Evolutionary conservation across 2,888 invertebrate species (phyloP).

Genomic region (Carterocephalus palaemon): DNA sequence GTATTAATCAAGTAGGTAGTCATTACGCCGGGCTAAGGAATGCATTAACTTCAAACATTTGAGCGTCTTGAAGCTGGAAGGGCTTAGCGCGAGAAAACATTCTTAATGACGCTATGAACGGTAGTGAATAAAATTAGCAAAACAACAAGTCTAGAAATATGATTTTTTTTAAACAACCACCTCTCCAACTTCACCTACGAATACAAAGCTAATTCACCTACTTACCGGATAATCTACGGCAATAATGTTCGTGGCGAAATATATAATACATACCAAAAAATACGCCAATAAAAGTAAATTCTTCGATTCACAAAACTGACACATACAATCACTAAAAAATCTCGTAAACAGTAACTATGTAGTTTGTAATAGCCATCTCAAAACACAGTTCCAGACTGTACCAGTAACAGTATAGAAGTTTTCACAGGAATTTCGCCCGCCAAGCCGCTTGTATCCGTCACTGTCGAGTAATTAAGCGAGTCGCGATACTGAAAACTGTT

Average conservation of each 20-base stretch:
- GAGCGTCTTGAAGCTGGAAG: too few relatives aligned
- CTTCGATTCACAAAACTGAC: background rate
- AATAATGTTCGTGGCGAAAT: conserved; percentile 12
- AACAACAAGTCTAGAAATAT: too few relatives aligned
- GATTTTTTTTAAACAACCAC: too few relatives aligned
- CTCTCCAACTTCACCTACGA: conserved; percentile 5
- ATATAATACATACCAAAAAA: conserved; percentile 9
- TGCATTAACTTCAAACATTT: too few relatives aligned
- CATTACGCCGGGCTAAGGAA: too few relatives aligned
- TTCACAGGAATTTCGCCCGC: conserved; percentile 68
- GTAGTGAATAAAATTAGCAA: too few relatives aligned
- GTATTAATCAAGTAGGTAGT: too few relatives aligned
- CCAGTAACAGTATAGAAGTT: conserved; percentile 50
- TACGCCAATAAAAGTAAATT: conserved; percentile 14
- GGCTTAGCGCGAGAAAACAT: too few relatives aligned
- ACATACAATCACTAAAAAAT: conserved; percentile 1
- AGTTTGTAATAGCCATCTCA: background rate
- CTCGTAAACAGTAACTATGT: conserved; percentile 1
- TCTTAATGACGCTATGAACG: too few relatives aligned
- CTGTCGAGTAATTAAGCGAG: conserved; percentile 60
- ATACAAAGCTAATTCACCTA: conserved; percentile 25
- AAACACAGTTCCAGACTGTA: conserved; percentile 36
- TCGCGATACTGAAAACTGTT: conserved; percentile 37
- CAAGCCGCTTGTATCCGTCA: conserved; percentile 63
- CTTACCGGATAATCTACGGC: conserved; percentile 26